phyloP scores from a whole-genome alignment of 2,888 invertebrate genomes.

The Eurytoma californica region DNA sequence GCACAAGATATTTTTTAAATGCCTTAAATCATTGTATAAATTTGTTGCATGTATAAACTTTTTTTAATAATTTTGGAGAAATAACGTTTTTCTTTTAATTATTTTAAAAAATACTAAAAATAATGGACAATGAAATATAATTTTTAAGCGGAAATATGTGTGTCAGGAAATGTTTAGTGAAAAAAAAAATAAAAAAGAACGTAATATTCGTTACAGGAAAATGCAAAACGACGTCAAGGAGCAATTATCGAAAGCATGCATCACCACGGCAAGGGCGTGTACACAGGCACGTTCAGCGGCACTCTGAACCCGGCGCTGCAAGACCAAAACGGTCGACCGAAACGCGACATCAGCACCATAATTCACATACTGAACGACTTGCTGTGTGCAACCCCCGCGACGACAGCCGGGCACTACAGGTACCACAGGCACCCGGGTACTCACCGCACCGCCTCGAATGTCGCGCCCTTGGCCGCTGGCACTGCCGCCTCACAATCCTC shows the following conservation, averaged over 20 bases:
- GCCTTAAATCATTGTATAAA: background rate
- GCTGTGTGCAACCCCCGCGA: slow-evolving; percentile 88
- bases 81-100: too few relatives aligned
- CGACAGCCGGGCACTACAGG: slow-evolving; percentile 71
- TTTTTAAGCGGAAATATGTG: too few relatives aligned
- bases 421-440: slow-evolving; percentile 69
- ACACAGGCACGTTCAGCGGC: slow-evolving; percentile 97
- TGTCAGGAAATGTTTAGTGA: too few relatives aligned
- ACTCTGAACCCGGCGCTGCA: slow-evolving; percentile 95
- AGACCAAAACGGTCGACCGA: slow-evolving; percentile 92
- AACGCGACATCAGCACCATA: slow-evolving; percentile 95
- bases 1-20: background rate
- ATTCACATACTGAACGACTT: slow-evolving; percentile 97
- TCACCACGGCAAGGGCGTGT: slow-evolving; percentile 95
- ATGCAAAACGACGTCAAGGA: slow-evolving; percentile 78
- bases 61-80: too few relatives aligned
- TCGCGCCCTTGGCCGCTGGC: slow-evolving; percentile 47
- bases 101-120: too few relatives aligned
- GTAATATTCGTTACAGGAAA: slow-evolving; percentile 64
- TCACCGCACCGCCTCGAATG: slow-evolving; percentile 56
- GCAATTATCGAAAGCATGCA: slow-evolving; percentile 94
- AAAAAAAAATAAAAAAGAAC: too few relatives aligned
- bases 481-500: slow-evolving; percentile 56
- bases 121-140: too few relatives aligned
- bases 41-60: background rate